These are phyloP conservation scores for Boloria selene DNA, from an alignment of 2,888 invertebrate species.

Conservation along the genomic window DNA sequence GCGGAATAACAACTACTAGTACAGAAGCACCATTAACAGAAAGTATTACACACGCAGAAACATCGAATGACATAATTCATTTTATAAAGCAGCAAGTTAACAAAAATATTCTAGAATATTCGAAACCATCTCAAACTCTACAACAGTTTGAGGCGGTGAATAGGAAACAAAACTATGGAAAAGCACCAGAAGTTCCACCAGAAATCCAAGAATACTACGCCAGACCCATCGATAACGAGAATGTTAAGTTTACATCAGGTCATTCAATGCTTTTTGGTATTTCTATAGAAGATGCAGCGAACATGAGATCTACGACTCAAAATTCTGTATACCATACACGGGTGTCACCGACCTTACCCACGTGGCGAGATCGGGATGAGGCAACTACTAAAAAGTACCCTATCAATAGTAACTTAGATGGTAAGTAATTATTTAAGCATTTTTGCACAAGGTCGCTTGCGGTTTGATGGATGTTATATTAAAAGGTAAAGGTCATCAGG, in stretches of 20 bases:
- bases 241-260: slow-evolving; percentile 80
- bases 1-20: slow-evolving; percentile 50
- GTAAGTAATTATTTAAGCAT: slow-evolving; percentile 54
- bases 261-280: slow-evolving; percentile 85
- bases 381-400: slow-evolving; percentile 74
- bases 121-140: slow-evolving; percentile 22
- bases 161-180: slow-evolving; percentile 42
- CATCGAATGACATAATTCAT: slow-evolving; percentile 55
- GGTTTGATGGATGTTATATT: slow-evolving; percentile 15
- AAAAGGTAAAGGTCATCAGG: neutral
- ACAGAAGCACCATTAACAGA: slow-evolving; percentile 49
- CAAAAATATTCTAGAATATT: slow-evolving; percentile 44
- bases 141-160: slow-evolving; percentile 34
- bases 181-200: slow-evolving; percentile 46
- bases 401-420: slow-evolving; percentile 64
- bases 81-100: slow-evolving; percentile 44
- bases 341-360: slow-evolving; percentile 85
- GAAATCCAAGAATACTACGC: slow-evolving; percentile 55
- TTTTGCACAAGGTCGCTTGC: slow-evolving; percentile 33
- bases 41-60: slow-evolving; percentile 59
- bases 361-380: slow-evolving; percentile 70
- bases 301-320: slow-evolving; percentile 76
- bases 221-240: slow-evolving; percentile 45
- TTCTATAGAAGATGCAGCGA: slow-evolving; percentile 83
- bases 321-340: slow-evolving; percentile 75